Evolutionary conservation across 2,797 vertebrate species (phyloP).

Genomic region (Anabacerthia variegaticeps): DNA sequence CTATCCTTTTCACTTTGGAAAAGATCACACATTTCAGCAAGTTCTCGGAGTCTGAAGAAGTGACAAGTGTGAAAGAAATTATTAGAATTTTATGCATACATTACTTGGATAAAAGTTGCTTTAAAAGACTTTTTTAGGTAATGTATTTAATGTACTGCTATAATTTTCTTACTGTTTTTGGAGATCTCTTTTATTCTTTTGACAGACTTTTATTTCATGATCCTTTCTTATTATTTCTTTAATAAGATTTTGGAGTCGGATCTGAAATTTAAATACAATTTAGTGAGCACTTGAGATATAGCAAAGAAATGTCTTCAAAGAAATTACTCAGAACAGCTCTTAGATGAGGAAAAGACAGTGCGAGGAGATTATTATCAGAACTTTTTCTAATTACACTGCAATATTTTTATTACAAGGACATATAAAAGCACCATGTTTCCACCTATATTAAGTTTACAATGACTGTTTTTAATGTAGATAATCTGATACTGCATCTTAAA

Average conservation of each 20-base stretch:
- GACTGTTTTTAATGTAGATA: background rate
- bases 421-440: background rate
- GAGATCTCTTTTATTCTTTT: slow-evolving; percentile 80
- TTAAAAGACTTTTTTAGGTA: background rate
- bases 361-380: background rate
- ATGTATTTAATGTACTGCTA: background rate
- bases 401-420: background rate
- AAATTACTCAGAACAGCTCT: background rate
- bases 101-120: background rate
- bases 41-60: slow-evolving; percentile 81
- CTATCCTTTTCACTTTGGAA: slow-evolving; percentile 85
- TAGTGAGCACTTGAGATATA: background rate
- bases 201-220: slow-evolving; percentile 81
- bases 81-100: background rate
- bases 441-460: background rate
- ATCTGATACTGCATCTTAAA: background rate
- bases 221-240: slow-evolving; percentile 85
- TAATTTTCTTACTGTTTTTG: slow-evolving; percentile 78
- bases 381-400: background rate
- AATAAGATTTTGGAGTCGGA: slow-evolving; percentile 51
- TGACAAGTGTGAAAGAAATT: slow-evolving; percentile 17
- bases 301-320: background rate
- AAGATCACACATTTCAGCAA: slow-evolving; percentile 78
- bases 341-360: background rate
- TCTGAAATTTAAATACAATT: slow-evolving; percentile 69